These are phyloP conservation scores for Wasmannia auropunctata DNA, from an alignment of 1,140 invertebrate genomes.

Conservation along the genomic window DNA sequence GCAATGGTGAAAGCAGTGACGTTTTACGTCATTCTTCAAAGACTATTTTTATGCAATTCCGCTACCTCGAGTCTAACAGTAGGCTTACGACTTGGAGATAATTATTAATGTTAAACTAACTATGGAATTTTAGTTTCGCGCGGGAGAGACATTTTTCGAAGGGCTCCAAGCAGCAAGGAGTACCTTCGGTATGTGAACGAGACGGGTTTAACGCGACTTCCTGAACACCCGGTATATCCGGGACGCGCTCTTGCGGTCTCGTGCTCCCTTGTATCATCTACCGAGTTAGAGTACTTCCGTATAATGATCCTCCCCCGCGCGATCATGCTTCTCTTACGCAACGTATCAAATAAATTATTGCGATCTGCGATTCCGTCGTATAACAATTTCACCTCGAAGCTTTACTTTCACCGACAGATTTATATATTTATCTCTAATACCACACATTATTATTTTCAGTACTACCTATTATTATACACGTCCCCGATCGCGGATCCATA, in stretches of 20 bases:
- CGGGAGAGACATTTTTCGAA: neutral
- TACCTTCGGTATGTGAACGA: conserved; percentile 2
- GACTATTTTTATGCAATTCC: conserved; percentile 56
- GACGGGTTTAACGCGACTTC: neutral
- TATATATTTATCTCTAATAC: conserved; percentile 19
- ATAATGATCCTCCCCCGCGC: conserved; percentile 16
- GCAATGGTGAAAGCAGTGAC: conserved; percentile 39
- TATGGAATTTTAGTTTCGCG: conserved; percentile 8
- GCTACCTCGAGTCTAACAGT: conserved; percentile 71
- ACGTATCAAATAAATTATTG: conserved; percentile 47
- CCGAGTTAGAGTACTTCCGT: conserved; percentile 18
- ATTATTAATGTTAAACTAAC: conserved; percentile 43
- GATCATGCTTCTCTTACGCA: conserved; percentile 5
- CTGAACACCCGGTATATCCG: neutral
- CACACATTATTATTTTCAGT: neutral
- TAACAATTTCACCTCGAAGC: conserved; percentile 18
- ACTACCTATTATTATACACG: neutral
- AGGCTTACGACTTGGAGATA: conserved; percentile 50
- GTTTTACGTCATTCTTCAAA: conserved; percentile 34
- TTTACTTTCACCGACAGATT: conserved; percentile 28
- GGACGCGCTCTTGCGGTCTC: neutral
- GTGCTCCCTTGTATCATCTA: neutral
- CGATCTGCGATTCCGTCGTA: conserved; percentile 10
- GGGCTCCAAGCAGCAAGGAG: neutral
- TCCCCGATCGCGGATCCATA: neutral